Percentiles rank a stretch among this genome's conserved stretches.
phyloP scores from a whole-genome alignment of 1,140 invertebrate species.

The Heliconius hermathena region DNA sequence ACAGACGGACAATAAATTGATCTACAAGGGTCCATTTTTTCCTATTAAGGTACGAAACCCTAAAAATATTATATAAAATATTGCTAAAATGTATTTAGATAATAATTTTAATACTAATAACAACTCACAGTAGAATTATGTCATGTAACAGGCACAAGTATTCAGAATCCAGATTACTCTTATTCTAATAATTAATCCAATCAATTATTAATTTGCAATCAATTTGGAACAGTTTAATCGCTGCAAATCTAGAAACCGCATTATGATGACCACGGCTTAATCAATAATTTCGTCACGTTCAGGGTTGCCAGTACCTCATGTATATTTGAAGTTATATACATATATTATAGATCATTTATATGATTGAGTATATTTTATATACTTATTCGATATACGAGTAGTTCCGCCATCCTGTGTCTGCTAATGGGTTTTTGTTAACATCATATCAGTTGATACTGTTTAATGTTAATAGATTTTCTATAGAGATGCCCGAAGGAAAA shows the following conservation, averaged over 20 bases:
- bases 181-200: conserved; percentile 25
- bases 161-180: conserved; percentile 8
- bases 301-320: conserved; percentile 25
- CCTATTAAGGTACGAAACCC: neutral
- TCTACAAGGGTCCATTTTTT: no score
- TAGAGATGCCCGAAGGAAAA: no score
- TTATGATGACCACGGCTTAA: conserved; percentile 42
- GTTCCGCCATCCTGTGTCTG: no score
- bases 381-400: no score
- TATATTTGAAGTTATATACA: neutral
- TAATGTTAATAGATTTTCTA: no score
- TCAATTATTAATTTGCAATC: conserved; percentile 37
- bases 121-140: neutral
- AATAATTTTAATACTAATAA: neutral
- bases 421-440: no score
- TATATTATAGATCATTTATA: neutral
- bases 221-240: conserved; percentile 43
- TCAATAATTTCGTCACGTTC: conserved; percentile 26
- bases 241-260: conserved; percentile 38
- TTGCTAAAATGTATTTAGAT: neutral
- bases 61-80: neutral
- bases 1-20: no score
- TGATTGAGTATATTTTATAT: no score
- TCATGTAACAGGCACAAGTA: neutral
- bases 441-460: no score